Conservation (phyloP, 2,113 vertebrate species). For the Rafetus swinhoei region DNA sequence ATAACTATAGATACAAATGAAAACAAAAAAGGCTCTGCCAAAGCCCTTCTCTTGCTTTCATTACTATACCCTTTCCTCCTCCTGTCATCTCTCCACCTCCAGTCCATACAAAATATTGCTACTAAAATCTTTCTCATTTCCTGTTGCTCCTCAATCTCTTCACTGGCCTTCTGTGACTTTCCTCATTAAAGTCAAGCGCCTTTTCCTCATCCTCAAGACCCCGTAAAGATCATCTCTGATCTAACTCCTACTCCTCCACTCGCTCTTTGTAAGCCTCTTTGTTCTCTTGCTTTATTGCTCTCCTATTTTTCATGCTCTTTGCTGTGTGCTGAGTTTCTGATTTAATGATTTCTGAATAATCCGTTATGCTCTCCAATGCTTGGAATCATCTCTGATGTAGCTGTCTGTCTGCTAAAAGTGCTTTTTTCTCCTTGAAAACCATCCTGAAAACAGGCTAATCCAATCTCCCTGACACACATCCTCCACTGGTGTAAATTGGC, state of each 20-base stretch:
- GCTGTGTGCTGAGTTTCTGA: neutral
- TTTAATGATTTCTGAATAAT: too few species aligned
- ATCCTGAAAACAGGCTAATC: neutral
- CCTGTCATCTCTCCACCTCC: neutral
- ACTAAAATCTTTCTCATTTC: neutral
- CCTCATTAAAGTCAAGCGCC: neutral
- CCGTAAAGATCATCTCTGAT: neutral
- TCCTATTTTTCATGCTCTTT: neutral
- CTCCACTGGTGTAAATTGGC: neutral
- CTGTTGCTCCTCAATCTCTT: neutral
- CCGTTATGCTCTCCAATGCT: neutral
- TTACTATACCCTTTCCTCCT: neutral
- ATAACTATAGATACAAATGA: neutral
- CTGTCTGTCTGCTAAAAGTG: neutral
- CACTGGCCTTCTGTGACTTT: neutral
- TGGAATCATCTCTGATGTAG: neutral
- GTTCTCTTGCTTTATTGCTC: neutral
- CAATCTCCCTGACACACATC: neutral
- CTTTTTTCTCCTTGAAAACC: neutral
- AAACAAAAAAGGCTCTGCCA: neutral
- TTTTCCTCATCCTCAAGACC: rapidly evolving
- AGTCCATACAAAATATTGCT: neutral
- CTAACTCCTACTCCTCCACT: neutral
- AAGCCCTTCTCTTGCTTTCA: neutral
- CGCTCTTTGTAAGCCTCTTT: neutral